Evolutionary conservation across 2,888 invertebrate genomes (phyloP), one percentile per base, ranked within the genome.

Genomic region (Yponomeuta plumbellus): DNA sequence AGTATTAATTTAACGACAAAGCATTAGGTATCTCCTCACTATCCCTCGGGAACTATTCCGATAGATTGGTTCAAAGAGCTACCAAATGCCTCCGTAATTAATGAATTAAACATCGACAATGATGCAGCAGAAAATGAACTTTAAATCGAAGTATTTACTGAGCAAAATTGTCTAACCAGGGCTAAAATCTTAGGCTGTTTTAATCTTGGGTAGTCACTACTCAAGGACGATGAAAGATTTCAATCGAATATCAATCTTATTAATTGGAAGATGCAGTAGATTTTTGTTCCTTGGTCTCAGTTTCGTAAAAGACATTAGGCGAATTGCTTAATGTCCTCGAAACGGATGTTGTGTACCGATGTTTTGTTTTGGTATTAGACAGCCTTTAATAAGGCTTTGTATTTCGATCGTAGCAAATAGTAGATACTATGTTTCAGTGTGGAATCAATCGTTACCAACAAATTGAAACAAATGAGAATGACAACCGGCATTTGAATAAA

Each of bases 41-140:
- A 81, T 92, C 92, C 92, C 92, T 72, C 77, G 92, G 90, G 92
- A 92, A 92, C 92, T 92, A 92, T 92, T 88, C 86, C 91, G 83
- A 92, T 92, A 90, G 92, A 92, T 92, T 91, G 92, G 90, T 90
- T 89, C 85, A 85, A 83, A 87, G 91, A 83, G 83, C 82, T 80
- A 78, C 77, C 79, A 61, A 77, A 76, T 74, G 72, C 71, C 72
- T 69, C 65, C 40, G 62, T 67, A 67, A 69, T 70, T 71, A 73
- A 71, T 72, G 69, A 70, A 57, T 61, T 67, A 67, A 57, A 62
- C 62, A 57, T 65, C 44, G 65, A 44, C 20, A n/a, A 1, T 6
- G 23, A n/a, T 11, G 17, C 66, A 67, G 17, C 26, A 64, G 11
- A 67, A 70, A 66, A 17, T 62, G 8, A 59, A 68, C 67, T 52